Conservation (phyloP, 2,797 vertebrate species). For the Rhinella marina region DNA sequence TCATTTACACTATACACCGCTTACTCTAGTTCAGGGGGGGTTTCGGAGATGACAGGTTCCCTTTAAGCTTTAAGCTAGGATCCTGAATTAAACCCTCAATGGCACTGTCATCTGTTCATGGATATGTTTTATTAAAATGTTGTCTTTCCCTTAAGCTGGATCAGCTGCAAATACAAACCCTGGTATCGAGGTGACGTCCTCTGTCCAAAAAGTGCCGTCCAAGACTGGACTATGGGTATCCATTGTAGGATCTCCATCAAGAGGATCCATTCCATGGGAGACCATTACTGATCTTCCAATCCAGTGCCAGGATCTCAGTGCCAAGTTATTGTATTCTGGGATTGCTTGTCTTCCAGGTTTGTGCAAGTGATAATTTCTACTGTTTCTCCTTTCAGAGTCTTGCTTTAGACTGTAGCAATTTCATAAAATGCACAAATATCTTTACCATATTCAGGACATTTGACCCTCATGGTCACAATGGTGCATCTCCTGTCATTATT, state of each 20-base stretch:
- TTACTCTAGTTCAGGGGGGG: too few species aligned
- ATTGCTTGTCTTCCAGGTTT: conserved; percentile 87
- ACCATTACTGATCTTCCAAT: conserved; percentile 41
- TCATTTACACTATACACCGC: too few species aligned
- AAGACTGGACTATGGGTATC: conserved; percentile 39
- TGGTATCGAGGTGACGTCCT: conserved; percentile 28
- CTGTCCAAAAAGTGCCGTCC: conserved; percentile 40
- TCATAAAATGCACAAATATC: neutral
- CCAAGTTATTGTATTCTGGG: conserved; percentile 77
- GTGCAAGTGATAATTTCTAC: neutral
- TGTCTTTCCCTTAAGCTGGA: conserved; percentile 63
- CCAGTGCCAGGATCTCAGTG: conserved; percentile 69
- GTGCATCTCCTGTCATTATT: neutral
- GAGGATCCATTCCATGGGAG: conserved; percentile 28
- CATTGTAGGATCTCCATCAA: conserved; percentile 10
- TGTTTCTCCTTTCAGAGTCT: neutral
- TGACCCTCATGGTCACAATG: neutral
- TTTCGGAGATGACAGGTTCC: too few species aligned
- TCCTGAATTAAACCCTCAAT: neutral
- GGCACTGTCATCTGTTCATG: neutral
- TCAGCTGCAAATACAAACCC: conserved; percentile 43
- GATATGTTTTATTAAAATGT: neutral
- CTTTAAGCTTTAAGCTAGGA: neutral
- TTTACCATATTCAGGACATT: neutral
- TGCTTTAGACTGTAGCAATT: neutral